Conservation (phyloP, 1,140 invertebrate genomes). For the Drosophila baimaii region DNA sequence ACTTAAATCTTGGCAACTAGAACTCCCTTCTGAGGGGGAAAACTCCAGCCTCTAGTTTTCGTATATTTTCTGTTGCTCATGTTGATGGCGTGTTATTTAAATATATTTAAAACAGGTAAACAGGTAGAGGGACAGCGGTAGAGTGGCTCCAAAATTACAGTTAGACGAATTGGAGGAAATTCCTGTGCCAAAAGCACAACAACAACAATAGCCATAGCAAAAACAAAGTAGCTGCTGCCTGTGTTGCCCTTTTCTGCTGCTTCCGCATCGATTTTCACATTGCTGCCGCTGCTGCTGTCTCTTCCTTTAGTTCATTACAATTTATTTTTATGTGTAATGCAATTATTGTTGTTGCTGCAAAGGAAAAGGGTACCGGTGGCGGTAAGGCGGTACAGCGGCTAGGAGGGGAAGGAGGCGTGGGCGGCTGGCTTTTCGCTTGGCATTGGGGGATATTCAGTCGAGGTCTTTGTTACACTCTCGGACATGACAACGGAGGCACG, state of each 20-base stretch:
- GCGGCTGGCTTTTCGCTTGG: constrained; percentile 12
- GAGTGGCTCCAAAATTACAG: constrained; percentile 39
- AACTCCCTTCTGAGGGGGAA: neutral
- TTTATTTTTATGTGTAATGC: constrained; percentile 83
- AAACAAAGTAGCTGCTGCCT: constrained; percentile 57
- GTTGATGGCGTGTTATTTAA: constrained; percentile 58
- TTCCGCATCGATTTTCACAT: constrained; percentile 82
- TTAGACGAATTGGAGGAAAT: constrained; percentile 53
- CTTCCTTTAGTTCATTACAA: constrained; percentile 81
- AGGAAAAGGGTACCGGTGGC: constrained; percentile 59
- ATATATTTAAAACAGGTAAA: constrained; percentile 57
- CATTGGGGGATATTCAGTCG: constrained; percentile 48
- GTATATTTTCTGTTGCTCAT: constrained; percentile 43
- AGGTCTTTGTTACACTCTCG: constrained; percentile 82
- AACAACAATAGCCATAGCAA: neutral
- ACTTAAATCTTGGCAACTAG: neutral
- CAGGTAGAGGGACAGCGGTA: neutral
- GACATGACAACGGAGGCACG: constrained; percentile 80
- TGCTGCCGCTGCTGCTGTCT: constrained; percentile 43
- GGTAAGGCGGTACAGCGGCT: constrained; percentile 2
- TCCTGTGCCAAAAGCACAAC: constrained; percentile 20
- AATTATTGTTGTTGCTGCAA: constrained; percentile 71
- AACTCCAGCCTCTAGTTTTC: no score
- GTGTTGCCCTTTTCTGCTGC: constrained; percentile 55
- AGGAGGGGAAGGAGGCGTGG: neutral